These are phyloP conservation scores for Caenorhabditis drosophilae DNA, from an alignment of 2,888 invertebrate genomes.

Conservation along the genomic window DNA sequence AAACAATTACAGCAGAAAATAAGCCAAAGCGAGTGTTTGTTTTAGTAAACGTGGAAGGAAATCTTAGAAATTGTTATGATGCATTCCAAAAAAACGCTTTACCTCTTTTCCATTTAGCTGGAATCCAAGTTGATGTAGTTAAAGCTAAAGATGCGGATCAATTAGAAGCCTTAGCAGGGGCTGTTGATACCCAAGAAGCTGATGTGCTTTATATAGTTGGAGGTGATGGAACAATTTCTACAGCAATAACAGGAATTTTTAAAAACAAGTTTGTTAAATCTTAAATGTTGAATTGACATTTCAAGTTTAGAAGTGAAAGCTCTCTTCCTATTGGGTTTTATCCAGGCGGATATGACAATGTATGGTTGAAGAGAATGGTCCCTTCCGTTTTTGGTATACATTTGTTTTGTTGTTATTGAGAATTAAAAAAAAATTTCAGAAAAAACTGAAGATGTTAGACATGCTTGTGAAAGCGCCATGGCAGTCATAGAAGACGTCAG, in stretches of 20 bases:
- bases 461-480: conserved; percentile 65
- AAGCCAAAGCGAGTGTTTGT: conserved; percentile 59
- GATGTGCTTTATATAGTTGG: conserved; percentile 66
- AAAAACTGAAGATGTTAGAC: conserved; percentile 47
- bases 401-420: background rate
- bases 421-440: conserved; percentile 7
- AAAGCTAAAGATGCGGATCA: conserved; percentile 57
- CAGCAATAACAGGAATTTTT: conserved; percentile 58
- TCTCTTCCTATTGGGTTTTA: conserved; percentile 61
- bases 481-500: conserved; percentile 60
- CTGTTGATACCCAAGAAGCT: conserved; percentile 60
- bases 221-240: conserved; percentile 65
- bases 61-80: conserved; percentile 53
- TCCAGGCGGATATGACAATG: conserved; percentile 62
- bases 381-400: conserved; percentile 45
- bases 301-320: too few species aligned
- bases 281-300: too few species aligned
- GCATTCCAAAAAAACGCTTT: conserved; percentile 62
- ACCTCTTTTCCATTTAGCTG: conserved; percentile 65
- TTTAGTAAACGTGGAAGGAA: conserved; percentile 59
- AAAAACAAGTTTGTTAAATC: conserved; percentile 39
- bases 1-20: conserved; percentile 48
- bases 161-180: conserved; percentile 56
- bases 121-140: conserved; percentile 58
- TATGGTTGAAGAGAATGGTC: conserved; percentile 42